A percentile compares a stretch with the other conserved stretches of the same genome.
Conservation (phyloP, 92 coral and sea anemone genomes). For the Actinernus sp. region DNA sequence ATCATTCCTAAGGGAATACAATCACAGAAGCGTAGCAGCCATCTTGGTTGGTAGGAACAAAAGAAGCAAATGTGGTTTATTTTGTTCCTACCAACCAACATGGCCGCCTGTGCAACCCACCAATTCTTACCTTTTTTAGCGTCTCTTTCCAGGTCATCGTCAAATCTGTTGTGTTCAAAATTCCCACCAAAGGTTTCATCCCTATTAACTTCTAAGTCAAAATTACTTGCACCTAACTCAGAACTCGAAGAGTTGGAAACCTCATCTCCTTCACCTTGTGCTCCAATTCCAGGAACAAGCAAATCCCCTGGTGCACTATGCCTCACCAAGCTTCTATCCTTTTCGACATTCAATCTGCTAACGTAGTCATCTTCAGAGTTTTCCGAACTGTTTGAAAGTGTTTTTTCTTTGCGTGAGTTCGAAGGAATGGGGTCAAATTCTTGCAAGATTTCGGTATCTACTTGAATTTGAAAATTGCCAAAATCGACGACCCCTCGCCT, state of each 20-base stretch:
- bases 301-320: constrained; percentile 37
- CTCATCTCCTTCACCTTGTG: constrained; percentile 7
- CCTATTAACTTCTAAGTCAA: constrained; percentile 5
- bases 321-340: constrained; percentile 16
- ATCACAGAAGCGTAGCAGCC: too few species aligned
- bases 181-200: constrained; percentile 6
- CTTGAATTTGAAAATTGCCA: constrained; percentile 5
- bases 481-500: constrained; percentile 75
- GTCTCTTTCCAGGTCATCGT: constrained; percentile 49
- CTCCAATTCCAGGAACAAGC: constrained; percentile 3
- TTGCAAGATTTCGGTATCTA: constrained; percentile 15
- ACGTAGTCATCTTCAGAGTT: not conserved
- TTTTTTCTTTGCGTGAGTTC: not conserved
- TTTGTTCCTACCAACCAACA: too few species aligned
- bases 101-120: not conserved
- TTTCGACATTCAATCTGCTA: not conserved
- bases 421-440: constrained; percentile 80
- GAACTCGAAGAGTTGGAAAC: too few species aligned
- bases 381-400: not conserved
- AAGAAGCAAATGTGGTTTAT: too few species aligned
- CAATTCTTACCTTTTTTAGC: constrained; percentile 39
- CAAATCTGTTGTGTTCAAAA: constrained; percentile 31
- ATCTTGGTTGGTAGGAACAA: too few species aligned
- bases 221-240: constrained; percentile 18
- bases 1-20: not conserved